Base-by-base conservation (phyloP, 2,113 vertebrate genomes). In the Tupaia chinensis region DNA sequence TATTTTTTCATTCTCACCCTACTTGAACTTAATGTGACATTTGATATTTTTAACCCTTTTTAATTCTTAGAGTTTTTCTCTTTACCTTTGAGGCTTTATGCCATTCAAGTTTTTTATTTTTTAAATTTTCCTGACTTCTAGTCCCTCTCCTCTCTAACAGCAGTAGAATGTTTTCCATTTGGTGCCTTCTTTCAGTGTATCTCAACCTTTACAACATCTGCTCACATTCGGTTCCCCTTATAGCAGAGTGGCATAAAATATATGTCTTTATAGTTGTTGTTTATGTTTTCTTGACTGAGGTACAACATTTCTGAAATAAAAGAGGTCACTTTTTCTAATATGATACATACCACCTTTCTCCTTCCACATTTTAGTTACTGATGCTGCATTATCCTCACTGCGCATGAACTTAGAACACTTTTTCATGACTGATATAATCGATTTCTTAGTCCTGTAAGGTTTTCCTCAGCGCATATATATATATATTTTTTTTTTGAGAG, bases 231-330 rank as follows among this genome's bases (percentile, higher is more conserved):
- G 1, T 79, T 77, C 27, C 6, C 5, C 27, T 34, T 66, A 22
- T 3, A 29, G 65, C 10, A 91, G 7, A 53, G 25, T 19, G 20
- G 3, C 44, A 32, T 58, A 44, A 81, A 72, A 34, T 20, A 66
- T 56, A 5, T 23, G 4, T 81, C 94, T 70, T n/a, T 44, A 29
- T 27, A 19, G 25, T 53, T 84, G 8, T 56, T 85, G 3, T 0
- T 80, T 22, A 93, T 68, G 10, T 87, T 19, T 56, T 87, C 8
- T 73, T 81, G 13, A 20, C 20, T 63, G 13, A 81, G 19, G 1
- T 77, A 70, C 61, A 92, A 54, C 1, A 27, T 81, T 91, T 72
- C 44, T 89, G 11, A 93, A 74, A 63, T 58, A 92, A 89, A 79
- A 78, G 9, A 2, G 95, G 16, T 34, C 19, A 60, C 65, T 44